phyloP scores from a whole-genome alignment of 1,140 invertebrate species.

The Sipha flava region DNA sequence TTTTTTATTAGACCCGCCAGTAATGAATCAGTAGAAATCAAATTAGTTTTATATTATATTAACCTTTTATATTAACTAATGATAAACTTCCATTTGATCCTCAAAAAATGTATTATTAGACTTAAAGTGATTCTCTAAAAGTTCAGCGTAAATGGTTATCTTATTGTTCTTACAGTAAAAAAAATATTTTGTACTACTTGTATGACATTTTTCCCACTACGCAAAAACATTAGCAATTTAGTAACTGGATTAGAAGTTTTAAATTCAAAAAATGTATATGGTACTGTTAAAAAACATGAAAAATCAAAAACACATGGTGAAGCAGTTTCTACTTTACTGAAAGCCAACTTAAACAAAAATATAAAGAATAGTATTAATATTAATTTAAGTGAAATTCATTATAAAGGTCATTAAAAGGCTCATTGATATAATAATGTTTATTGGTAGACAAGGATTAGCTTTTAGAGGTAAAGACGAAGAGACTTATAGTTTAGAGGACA shows the following conservation, averaged over 20 bases:
- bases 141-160: neutral
- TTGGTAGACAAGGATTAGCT: neutral
- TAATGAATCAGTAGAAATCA: neutral
- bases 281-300: neutral
- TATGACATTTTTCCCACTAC: neutral
- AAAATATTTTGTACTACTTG: neutral
- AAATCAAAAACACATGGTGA: neutral
- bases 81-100: neutral
- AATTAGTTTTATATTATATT: neutral
- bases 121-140: neutral
- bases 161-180: neutral
- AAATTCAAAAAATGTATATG: neutral
- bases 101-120: neutral
- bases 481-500: too few relatives aligned
- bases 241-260: neutral
- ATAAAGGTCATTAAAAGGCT: neutral
- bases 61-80: neutral
- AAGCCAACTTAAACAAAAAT: neutral
- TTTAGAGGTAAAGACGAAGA: too few relatives aligned
- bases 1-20: neutral
- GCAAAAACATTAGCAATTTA: neutral
- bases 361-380: neutral
- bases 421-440: neutral
- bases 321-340: neutral
- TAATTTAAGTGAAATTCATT: neutral